phyloP scores from a whole-genome alignment of 1,140 invertebrate genomes.

The Apis mellifera region Amel_HAv3.1 CM009936.2:2884001-2884500 shows the following conservation, averaged over 20 bases:
- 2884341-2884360: background rate
- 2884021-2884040: background rate
- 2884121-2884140: conserved; percentile 27
- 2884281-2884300: conserved; percentile 18
- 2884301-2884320: background rate
- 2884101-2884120: conserved; percentile 25
- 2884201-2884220: conserved; percentile 33
- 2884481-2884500: no score
- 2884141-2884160: conserved; percentile 6
- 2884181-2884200: conserved; percentile 46
- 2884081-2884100: conserved; percentile 23
- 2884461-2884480: no score
- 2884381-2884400: background rate
- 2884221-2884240: background rate
- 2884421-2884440: no score
- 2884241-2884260: background rate
- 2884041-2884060: conserved; percentile 8
- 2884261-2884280: conserved; percentile 32
- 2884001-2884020: background rate
- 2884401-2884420: background rate
- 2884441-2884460: background rate
- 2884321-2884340: background rate
- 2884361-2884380: background rate
- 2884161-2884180: conserved; percentile 16
- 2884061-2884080: background rate